These are phyloP conservation scores for Euura saliciscinereae DNA, from an alignment of 1,140 invertebrate genomes.

Conservation along the genomic window DNA sequence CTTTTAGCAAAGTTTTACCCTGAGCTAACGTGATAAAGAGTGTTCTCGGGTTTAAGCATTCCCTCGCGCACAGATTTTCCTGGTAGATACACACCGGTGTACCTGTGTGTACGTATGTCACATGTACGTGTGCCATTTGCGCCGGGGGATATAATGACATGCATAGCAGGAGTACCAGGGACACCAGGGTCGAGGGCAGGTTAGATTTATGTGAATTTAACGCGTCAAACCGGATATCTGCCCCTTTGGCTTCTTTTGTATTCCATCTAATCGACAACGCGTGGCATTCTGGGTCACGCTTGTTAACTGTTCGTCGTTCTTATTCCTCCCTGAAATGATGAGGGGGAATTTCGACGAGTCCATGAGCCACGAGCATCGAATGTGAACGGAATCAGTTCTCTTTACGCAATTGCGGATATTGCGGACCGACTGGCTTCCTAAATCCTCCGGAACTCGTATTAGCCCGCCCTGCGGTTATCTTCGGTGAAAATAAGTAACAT, in stretches of 20 bases:
- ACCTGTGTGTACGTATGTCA: neutral
- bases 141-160: conserved; percentile 11
- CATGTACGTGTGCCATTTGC: neutral
- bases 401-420: too few species aligned
- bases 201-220: conserved; percentile 25
- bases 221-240: conserved; percentile 15
- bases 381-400: too few species aligned
- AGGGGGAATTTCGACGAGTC: too few species aligned
- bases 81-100: neutral
- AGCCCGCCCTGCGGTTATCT: conserved; percentile 14
- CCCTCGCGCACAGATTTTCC: conserved; percentile 4
- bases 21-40: neutral
- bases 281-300: conserved; percentile 13
- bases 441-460: conserved; percentile 15
- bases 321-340: too few species aligned
- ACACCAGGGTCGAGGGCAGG: neutral
- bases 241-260: conserved; percentile 13
- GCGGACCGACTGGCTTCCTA: neutral
- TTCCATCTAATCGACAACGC: conserved; percentile 15
- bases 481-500: conserved; percentile 11
- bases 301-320: neutral
- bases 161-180: neutral
- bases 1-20: neutral
- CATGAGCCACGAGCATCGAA: too few species aligned
- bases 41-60: neutral